Conservation (phyloP, 2,888 invertebrate species). For the Polydesmus complanatus region DNA sequence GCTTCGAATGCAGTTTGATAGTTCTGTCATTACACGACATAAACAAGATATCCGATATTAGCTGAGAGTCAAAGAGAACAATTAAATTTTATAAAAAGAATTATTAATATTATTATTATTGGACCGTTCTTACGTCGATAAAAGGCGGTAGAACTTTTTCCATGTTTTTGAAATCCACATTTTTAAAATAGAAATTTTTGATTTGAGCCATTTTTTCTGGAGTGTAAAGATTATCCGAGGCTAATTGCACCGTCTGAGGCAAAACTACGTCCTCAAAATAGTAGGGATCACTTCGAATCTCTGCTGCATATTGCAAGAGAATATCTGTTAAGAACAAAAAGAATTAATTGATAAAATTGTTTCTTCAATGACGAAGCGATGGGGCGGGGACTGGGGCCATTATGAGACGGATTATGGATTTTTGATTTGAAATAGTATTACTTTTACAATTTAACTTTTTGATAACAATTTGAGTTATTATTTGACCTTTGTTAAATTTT, state of each 20-base stretch:
- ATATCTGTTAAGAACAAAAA: constrained; percentile 6
- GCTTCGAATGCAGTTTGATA: constrained; percentile 6
- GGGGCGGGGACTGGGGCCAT: too few relatives aligned
- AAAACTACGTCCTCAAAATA: constrained; percentile 7
- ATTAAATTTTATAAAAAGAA: not conserved
- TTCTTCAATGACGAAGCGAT: too few relatives aligned
- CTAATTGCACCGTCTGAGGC: not conserved
- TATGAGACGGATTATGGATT: too few relatives aligned
- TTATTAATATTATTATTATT: not conserved
- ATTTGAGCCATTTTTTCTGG: constrained; percentile 3
- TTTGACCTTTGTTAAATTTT: too few relatives aligned
- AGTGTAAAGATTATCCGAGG: constrained; percentile 1
- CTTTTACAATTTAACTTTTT: too few relatives aligned
- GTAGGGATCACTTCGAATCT: not conserved
- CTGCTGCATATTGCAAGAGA: not conserved
- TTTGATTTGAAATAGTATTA: too few relatives aligned
- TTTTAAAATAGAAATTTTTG: constrained; percentile 14
- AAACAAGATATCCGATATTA: constrained; percentile 6
- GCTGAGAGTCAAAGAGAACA: too few relatives aligned
- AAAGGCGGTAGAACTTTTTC: constrained; percentile 9
- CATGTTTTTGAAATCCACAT: constrained; percentile 11
- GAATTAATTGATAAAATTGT: too few relatives aligned
- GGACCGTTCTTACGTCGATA: constrained; percentile 9
- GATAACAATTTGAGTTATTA: too few relatives aligned
- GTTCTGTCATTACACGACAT: constrained; percentile 13